phyloP scores from a whole-genome alignment of 2,888 invertebrate species.

The Elgonia sp. region DNA sequence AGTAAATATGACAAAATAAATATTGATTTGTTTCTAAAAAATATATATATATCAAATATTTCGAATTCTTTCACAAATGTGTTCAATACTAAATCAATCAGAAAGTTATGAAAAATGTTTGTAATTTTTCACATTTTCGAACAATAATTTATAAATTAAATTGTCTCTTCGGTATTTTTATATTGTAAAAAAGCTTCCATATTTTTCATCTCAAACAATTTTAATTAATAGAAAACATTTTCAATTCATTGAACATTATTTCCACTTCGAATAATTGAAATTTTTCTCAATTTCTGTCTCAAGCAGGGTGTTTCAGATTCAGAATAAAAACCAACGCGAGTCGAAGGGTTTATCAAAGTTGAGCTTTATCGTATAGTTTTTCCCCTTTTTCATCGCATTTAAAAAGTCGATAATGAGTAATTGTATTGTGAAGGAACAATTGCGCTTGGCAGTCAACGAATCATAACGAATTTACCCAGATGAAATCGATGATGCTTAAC shows the following conservation, averaged over 20 bases:
- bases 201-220: neutral
- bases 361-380: constrained; percentile 55
- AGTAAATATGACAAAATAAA: no score
- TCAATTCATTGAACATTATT: neutral
- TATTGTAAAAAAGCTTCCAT: neutral
- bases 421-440: constrained; percentile 60
- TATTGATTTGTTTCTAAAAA: no score
- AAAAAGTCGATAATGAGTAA: constrained; percentile 66
- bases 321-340: constrained; percentile 50
- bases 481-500: constrained; percentile 61
- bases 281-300: constrained; percentile 42
- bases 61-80: constrained; percentile 12
- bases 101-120: neutral
- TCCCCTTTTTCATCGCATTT: constrained; percentile 28
- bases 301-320: constrained; percentile 63
- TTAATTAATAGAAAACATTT: neutral
- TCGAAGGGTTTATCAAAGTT: constrained; percentile 71
- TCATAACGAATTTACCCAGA: constrained; percentile 73
- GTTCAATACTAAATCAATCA: neutral
- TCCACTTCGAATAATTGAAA: neutral
- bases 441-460: constrained; percentile 68
- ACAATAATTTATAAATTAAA: neutral
- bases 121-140: neutral
- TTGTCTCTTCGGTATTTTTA: neutral
- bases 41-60: no score